Conservation (phyloP, 2,113 vertebrate species). For the Hylia prasina region DNA sequence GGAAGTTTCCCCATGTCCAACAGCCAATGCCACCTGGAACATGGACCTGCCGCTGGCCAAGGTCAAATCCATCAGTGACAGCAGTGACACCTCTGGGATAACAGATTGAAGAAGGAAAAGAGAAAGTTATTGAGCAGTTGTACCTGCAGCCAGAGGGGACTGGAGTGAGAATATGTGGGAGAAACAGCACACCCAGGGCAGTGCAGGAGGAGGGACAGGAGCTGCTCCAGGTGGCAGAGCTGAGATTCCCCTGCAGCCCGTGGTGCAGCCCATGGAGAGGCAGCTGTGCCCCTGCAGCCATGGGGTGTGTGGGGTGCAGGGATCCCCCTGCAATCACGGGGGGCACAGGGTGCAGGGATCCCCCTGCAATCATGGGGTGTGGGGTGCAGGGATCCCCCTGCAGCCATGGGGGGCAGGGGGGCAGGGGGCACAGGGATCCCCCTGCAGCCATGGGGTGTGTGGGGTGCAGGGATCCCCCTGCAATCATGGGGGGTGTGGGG, state of each 20-base stretch:
- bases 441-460: not conserved
- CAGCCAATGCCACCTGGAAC: not conserved
- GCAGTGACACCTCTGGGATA: not conserved
- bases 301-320: not conserved
- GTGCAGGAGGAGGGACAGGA: not conserved
- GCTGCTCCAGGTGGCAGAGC: not conserved
- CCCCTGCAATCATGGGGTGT: too few species aligned
- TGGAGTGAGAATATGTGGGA: not conserved
- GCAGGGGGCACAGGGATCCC: not conserved
- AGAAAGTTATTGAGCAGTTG: not conserved
- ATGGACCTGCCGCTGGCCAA: not conserved
- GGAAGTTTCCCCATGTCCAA: not conserved
- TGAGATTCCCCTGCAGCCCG: not conserved
- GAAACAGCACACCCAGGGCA: not conserved
- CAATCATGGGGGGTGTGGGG: not conserved
- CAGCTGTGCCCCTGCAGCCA: not conserved
- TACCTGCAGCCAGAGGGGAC: not conserved
- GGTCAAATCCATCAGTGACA: not conserved
- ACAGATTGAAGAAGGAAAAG: not conserved
- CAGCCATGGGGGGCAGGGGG: not conserved
- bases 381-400: too few species aligned
- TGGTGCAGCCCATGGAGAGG: not conserved
- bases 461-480: too few species aligned
- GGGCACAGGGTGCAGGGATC: too few species aligned
- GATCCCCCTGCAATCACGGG: too few species aligned